These are phyloP conservation scores for Heteromormyrus szaboi DNA, from an alignment of 2,797 vertebrate species.

Conservation along the genomic window DNA sequence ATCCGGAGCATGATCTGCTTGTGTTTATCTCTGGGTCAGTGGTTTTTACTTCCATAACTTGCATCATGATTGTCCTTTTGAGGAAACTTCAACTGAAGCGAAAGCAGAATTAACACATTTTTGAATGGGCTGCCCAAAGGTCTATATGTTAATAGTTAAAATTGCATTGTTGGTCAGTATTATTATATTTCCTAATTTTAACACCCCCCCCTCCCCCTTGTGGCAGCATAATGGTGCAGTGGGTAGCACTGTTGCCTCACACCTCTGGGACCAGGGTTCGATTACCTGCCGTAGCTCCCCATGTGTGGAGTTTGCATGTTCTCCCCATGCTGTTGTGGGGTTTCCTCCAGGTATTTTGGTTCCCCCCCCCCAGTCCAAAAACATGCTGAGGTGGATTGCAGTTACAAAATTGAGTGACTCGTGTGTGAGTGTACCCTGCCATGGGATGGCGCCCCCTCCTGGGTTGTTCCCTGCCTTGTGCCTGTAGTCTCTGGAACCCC, in stretches of 20 bases:
- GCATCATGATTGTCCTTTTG: background rate
- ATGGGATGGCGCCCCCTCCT: background rate
- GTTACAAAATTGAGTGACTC: background rate
- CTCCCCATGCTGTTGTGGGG: background rate
- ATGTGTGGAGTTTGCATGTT: background rate
- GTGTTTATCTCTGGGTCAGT: conserved; percentile 26
- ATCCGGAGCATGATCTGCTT: conserved; percentile 31
- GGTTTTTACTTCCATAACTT: conserved; percentile 25
- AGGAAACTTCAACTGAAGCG: background rate
- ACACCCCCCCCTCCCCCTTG: background rate
- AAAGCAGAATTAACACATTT: background rate
- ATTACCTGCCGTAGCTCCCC: background rate
- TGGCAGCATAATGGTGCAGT: background rate
- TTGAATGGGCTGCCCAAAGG: background rate
- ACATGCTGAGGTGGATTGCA: background rate
- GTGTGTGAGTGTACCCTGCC: background rate
- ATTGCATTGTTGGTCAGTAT: background rate
- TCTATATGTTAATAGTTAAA: background rate
- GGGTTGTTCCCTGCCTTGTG: background rate
- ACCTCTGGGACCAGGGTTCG: background rate
- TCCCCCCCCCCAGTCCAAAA: background rate
- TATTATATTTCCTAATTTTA: background rate
- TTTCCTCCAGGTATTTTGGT: background rate
- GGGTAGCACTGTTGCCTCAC: background rate
- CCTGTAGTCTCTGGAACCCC: background rate